Evolutionary conservation across 2,888 invertebrate species (phyloP).

Genomic region (Euplexia lucipara): DNA sequence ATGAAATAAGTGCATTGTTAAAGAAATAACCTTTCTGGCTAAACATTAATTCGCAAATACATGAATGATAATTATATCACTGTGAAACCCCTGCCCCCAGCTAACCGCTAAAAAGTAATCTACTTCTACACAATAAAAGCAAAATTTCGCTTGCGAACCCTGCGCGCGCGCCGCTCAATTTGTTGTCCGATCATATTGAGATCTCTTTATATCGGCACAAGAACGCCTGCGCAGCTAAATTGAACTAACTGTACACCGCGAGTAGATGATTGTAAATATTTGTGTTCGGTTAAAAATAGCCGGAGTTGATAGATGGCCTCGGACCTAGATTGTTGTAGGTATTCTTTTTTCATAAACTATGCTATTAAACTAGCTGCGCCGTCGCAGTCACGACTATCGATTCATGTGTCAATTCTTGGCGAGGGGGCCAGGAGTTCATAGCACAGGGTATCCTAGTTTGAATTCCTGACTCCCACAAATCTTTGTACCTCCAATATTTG

Average conservation of each 20-base stretch:
- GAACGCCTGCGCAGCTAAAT: slow-evolving; percentile 74
- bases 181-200: slow-evolving; percentile 80
- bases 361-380: neutral
- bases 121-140: slow-evolving; percentile 61
- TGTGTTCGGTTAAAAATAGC: slow-evolving; percentile 58
- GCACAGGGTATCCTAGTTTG: too few relatives aligned
- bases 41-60: neutral
- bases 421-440: too few relatives aligned
- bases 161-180: slow-evolving; percentile 72
- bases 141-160: slow-evolving; percentile 54
- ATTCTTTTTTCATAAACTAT: neutral
- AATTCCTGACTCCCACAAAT: too few relatives aligned
- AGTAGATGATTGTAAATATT: slow-evolving; percentile 62
- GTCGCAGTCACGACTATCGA: neutral
- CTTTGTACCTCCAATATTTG: too few relatives aligned
- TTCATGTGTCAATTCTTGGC: too few relatives aligned
- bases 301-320: slow-evolving; percentile 41
- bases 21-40: too few relatives aligned
- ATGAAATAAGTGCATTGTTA: too few relatives aligned
- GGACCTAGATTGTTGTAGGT: slow-evolving; percentile 4
- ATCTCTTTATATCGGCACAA: slow-evolving; percentile 76
- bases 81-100: slow-evolving; percentile 10
- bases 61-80: neutral
- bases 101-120: slow-evolving; percentile 56
- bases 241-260: slow-evolving; percentile 81